A percentile compares a stretch with the other conserved stretches of the same genome.
phyloP scores from a whole-genome alignment of 2,113 vertebrate genomes.

The Thomomys bottae region DNA sequence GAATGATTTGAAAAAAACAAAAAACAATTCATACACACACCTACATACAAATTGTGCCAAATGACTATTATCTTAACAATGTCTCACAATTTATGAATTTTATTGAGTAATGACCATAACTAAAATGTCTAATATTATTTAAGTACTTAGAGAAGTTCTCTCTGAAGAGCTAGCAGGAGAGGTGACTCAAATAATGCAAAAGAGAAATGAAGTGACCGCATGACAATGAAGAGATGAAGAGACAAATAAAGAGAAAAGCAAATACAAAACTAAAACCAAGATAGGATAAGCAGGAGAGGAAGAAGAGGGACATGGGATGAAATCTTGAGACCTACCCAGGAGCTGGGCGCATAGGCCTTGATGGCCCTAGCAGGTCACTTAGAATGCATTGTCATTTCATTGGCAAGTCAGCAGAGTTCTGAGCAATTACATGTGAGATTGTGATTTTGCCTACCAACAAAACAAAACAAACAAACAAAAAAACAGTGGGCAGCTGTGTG shows the following conservation, averaged over 20 bases:
- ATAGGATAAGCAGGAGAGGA: background rate
- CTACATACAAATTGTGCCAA: background rate
- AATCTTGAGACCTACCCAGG: background rate
- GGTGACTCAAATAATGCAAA: background rate
- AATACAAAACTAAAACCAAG: background rate
- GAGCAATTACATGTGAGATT: background rate
- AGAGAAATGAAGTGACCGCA: background rate
- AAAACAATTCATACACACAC: background rate
- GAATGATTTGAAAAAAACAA: background rate
- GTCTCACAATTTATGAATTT: background rate
- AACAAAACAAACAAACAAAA: too few relatives aligned
- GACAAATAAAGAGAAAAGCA: background rate
- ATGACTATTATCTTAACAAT: background rate
- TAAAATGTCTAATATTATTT: background rate
- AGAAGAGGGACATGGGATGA: background rate
- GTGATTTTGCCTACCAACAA: background rate
- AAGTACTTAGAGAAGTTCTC: background rate
- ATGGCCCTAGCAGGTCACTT: background rate
- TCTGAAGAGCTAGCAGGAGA: background rate
- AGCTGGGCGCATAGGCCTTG: background rate
- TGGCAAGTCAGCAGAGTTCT: background rate
- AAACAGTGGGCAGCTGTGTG: background rate
- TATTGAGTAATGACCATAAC: background rate
- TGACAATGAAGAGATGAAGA: background rate
- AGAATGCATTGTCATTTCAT: background rate